phyloP scores from a whole-genome alignment of 2,888 invertebrate genomes.

The Doris montereyensis region DNA sequence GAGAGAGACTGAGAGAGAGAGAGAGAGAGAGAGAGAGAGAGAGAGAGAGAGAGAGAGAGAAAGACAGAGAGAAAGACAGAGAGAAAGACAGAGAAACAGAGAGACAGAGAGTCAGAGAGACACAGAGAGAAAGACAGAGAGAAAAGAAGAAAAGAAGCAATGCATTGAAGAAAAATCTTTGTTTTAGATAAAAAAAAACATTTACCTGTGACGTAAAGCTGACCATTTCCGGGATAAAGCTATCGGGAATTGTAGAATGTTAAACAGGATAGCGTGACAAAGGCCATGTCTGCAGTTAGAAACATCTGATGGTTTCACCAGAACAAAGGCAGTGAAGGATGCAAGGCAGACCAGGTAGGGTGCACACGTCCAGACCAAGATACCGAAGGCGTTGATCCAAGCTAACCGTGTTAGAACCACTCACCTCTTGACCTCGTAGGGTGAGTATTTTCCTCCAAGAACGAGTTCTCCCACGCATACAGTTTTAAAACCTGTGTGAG shows the following conservation, averaged over 20 bases:
- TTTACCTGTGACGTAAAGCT: slow-evolving; percentile 46
- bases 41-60: slow-evolving; percentile 11
- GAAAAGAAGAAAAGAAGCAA: no score
- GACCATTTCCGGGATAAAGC: slow-evolving; percentile 88
- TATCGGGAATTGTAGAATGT: slow-evolving; percentile 83
- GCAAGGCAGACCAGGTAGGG: slow-evolving; percentile 83
- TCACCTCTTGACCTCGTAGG: no score
- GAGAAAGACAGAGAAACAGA: no score
- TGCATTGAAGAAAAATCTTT: no score
- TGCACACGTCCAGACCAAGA: slow-evolving; percentile 94
- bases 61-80: no score
- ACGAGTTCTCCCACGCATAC: slow-evolving; percentile 95
- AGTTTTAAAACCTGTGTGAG: slow-evolving; percentile 81
- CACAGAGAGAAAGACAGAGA: no score
- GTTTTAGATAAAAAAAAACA: no score
- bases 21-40: neutral
- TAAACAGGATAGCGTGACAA: slow-evolving; percentile 75
- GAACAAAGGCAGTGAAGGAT: slow-evolving; percentile 7
- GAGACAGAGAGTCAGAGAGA: no score
- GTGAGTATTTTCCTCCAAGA: no score
- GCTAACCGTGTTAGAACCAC: slow-evolving; percentile 89
- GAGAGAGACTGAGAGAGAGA: neutral
- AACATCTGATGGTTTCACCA: neutral
- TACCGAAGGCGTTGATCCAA: slow-evolving; percentile 79
- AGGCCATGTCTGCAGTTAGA: slow-evolving; percentile 90